Evolutionary conservation across 2,888 invertebrate species (phyloP), one percentile per base, ranked within the genome.

Genomic region (Cheilosia impressa): DNA sequence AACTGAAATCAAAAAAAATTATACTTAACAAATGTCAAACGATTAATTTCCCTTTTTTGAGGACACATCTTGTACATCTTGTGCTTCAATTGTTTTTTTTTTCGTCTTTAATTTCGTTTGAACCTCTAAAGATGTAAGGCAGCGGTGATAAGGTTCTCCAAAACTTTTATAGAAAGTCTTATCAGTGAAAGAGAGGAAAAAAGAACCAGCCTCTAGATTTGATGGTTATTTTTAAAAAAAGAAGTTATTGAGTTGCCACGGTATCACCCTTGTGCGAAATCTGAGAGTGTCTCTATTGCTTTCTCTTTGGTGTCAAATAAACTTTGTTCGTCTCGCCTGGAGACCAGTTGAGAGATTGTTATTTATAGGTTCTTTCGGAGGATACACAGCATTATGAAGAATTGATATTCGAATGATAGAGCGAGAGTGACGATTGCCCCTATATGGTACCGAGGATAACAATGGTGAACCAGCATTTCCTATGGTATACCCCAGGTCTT

Each of bases 31-130:
- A 50, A 50, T 50, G 22, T 50, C 50, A 50, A 22, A 22, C 22
- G 50, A 22, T 22, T 50, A 50, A 50, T 50, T 50, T 55, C 27
- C n/a, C 24, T 31, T 55, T 31, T 55, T 22, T n/a, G 17, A n/a
- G 45, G 45, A 47, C 45, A 47, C 9, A n/a, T 47, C 17, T n/a
- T 47, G 45, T 17, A 47, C 45, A 17, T n/a, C n/a, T n/a, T n/a
- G n/a, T 17, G 17, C 7, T 47, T 9, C 45, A 50, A 22, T 50
- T 13, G 19, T 4, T 50, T 50, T 50, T 50, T 50, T 19, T 50
- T 17, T 2, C 4, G 31, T 31, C 31, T 31, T 31, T 7, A 31
- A 31, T 31, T 31, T 31, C 6, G 27, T 17, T 19, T n/a, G 19
- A 19, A 22, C 9, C 7, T 50, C 50, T 10, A 19, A 9, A 50